Evolutionary conservation across 1,140 invertebrate genomes (phyloP).

Genomic region (Batillaria attramentaria): DNA sequence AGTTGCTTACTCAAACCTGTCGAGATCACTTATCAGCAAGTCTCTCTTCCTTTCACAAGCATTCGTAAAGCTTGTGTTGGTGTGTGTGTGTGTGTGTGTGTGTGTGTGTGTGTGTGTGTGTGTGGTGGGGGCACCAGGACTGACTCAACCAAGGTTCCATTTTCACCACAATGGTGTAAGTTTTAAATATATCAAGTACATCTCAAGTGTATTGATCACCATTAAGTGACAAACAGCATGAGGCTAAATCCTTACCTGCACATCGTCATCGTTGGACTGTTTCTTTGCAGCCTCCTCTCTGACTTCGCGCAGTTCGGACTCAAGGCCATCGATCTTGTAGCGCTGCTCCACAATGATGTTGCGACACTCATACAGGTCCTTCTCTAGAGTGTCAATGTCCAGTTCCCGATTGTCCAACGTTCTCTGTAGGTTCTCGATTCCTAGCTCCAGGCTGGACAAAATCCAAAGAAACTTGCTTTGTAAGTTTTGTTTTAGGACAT

Average conservation of each 20-base stretch:
- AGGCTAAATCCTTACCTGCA: conserved; percentile 33
- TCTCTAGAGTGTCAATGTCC: conserved; percentile 45
- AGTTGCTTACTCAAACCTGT: no score
- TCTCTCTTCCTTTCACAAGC: no score
- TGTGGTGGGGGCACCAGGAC: no score
- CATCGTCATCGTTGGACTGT: conserved; percentile 10
- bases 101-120: no score
- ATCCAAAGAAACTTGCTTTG: neutral
- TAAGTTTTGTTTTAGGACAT: neutral
- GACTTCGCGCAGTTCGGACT: conserved; percentile 20
- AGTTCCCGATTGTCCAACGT: conserved; percentile 48
- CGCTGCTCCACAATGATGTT: conserved; percentile 39
- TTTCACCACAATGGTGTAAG: no score
- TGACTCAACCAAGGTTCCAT: no score
- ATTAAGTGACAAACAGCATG: no score
- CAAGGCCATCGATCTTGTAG: conserved; percentile 29
- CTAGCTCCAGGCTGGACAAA: conserved; percentile 34
- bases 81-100: no score
- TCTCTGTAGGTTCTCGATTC: conserved; percentile 44
- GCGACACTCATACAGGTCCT: conserved; percentile 42
- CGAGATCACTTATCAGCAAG: no score
- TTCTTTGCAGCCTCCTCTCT: neutral
- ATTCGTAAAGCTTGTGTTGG: no score
- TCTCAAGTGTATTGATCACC: no score
- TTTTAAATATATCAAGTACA: no score